A percentile compares a stretch with the other conserved stretches of the same genome.
These are phyloP conservation scores for Hemicordylus capensis DNA, from an alignment of 2,113 vertebrate species.

Conservation along the genomic window DNA sequence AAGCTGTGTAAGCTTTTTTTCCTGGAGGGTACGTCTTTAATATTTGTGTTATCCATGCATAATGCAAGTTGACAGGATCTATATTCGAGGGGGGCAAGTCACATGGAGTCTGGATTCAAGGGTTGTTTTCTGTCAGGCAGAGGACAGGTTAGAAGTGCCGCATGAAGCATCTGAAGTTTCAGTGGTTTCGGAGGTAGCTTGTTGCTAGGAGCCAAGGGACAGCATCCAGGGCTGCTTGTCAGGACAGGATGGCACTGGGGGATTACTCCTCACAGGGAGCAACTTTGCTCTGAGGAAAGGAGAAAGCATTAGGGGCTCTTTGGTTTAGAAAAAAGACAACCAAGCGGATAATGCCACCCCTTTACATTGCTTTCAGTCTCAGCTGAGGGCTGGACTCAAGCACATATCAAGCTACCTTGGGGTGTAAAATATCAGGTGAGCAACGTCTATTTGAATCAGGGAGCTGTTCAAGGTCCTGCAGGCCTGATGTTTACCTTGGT, in stretches of 20 bases:
- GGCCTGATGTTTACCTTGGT: neutral
- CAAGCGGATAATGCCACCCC: too few species aligned
- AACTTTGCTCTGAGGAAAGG: neutral
- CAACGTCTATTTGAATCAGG: neutral
- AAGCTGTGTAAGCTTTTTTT: conserved; percentile 45
- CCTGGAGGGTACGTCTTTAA: conserved; percentile 56
- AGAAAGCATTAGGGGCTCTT: neutral
- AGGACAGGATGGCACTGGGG: neutral
- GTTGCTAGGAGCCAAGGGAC: neutral
- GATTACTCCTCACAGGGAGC: neutral
- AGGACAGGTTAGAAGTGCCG: conserved; percentile 55
- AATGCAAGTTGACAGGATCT: conserved; percentile 69
- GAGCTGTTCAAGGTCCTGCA: neutral
- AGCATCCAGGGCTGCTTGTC: neutral
- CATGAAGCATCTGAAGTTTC: conserved; percentile 22
- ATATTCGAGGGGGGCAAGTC: conserved; percentile 53
- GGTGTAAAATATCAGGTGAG: neutral
- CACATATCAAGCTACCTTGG: neutral
- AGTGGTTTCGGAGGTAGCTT: neutral
- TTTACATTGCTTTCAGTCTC: neutral
- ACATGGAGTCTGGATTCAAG: conserved; percentile 39
- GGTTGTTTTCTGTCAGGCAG: conserved; percentile 58
- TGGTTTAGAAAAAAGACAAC: neutral
- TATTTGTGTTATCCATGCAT: conserved; percentile 51
- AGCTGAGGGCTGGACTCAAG: neutral